Evolutionary conservation across 2,797 vertebrate species (phyloP).

Genomic region (Coregonus sp.): DNA sequence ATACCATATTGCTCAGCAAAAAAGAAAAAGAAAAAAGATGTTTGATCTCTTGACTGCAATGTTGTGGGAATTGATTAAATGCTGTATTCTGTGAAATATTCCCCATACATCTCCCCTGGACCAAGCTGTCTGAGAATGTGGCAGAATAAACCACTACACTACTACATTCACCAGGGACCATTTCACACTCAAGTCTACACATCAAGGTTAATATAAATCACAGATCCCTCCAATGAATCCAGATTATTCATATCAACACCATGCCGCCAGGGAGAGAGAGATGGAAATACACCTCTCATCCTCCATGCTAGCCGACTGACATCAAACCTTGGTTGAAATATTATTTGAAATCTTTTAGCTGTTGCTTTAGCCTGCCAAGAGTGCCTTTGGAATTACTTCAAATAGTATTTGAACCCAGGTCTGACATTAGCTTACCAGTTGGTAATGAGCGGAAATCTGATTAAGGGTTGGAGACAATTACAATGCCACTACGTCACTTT

Average conservation of each 20-base stretch:
- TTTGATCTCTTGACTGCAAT: slow-evolving; percentile 43
- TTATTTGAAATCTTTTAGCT: not conserved
- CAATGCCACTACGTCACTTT: slow-evolving; percentile 1
- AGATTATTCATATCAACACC: not conserved
- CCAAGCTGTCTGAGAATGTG: slow-evolving; percentile 28
- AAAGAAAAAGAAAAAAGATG: slow-evolving; percentile 14
- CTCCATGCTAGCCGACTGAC: not conserved
- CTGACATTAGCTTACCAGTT: not conserved
- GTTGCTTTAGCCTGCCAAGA: not conserved
- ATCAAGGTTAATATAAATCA: slow-evolving; percentile 30
- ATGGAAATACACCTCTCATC: not conserved
- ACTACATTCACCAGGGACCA: slow-evolving; percentile 29
- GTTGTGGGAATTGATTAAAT: slow-evolving; percentile 48
- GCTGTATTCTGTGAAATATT: slow-evolving; percentile 42
- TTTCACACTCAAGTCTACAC: slow-evolving; percentile 31
- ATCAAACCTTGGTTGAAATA: not conserved
- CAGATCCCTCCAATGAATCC: not conserved
- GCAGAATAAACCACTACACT: slow-evolving; percentile 13
- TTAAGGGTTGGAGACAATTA: not conserved
- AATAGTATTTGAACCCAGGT: not conserved
- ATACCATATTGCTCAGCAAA: slow-evolving; percentile 8
- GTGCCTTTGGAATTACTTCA: not conserved
- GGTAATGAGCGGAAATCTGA: not conserved
- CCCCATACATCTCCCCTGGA: slow-evolving; percentile 31
- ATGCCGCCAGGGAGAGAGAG: not conserved